A percentile compares a stretch with the other conserved stretches of the same genome.
phyloP scores from a whole-genome alignment of 2,797 vertebrate species.

The Remorina albescens region DNA sequence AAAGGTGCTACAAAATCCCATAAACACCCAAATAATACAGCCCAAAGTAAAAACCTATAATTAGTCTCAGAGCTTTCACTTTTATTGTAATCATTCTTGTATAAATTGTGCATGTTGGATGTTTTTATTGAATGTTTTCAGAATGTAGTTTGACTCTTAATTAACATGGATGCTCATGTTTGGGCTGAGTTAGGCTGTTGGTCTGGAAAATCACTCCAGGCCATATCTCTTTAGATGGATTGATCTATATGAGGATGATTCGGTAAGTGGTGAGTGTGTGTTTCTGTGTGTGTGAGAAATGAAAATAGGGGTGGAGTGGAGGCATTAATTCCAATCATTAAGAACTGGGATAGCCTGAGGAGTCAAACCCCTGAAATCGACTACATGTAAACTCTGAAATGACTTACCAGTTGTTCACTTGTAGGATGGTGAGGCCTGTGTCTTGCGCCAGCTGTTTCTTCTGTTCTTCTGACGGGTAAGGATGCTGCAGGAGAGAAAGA shows the following conservation, averaged over 20 bases:
- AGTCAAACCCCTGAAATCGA: slow-evolving; percentile 73
- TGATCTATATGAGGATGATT: slow-evolving; percentile 80
- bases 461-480: slow-evolving; percentile 99
- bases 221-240: slow-evolving; percentile 81
- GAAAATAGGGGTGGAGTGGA: slow-evolving; percentile 56
- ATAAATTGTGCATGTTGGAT: slow-evolving; percentile 52
- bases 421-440: slow-evolving; percentile 99
- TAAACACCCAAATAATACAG: slow-evolving; percentile 45
- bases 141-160: slow-evolving; percentile 63
- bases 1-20: slow-evolving; percentile 32
- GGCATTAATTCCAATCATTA: slow-evolving; percentile 86
- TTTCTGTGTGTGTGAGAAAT: slow-evolving; percentile 39
- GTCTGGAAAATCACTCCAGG: slow-evolving; percentile 79
- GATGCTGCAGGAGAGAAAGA: slow-evolving; percentile 87
- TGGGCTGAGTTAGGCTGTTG: slow-evolving; percentile 66
- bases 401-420: slow-evolving; percentile 99
- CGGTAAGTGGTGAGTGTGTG: slow-evolving; percentile 63
- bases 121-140: slow-evolving; percentile 74
- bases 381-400: slow-evolving; percentile 78
- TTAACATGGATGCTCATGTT: slow-evolving; percentile 75
- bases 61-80: slow-evolving; percentile 66
- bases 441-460: slow-evolving; percentile 99
- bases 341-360: slow-evolving; percentile 79
- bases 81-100: slow-evolving; percentile 58
- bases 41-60: slow-evolving; percentile 54